Percentiles rank a stretch among this genome's conserved stretches.
Conservation (phyloP, 2,113 vertebrate species). For the Gavialis gangeticus region DNA sequence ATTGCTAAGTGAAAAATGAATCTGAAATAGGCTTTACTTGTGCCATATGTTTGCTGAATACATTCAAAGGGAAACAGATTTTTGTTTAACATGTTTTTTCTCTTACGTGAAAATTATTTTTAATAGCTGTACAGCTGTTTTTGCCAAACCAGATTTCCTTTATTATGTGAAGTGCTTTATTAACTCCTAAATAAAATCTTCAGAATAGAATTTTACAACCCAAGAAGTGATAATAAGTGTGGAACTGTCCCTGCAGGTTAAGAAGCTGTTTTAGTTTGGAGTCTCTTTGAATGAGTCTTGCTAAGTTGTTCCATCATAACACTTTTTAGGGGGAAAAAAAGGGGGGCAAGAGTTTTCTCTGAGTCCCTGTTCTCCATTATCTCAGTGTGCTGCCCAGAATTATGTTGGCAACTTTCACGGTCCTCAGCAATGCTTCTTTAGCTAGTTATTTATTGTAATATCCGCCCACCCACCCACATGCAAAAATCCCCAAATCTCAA, state of each 20-base stretch:
- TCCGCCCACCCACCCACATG: slow-evolving; percentile 57
- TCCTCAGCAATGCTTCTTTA: slow-evolving; percentile 5
- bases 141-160: slow-evolving; percentile 37
- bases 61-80: background rate
- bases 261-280: slow-evolving; percentile 20
- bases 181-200: background rate
- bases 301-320: slow-evolving; percentile 54
- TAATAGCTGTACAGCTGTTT: slow-evolving; percentile 27
- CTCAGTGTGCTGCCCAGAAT: slow-evolving; percentile 60
- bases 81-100: background rate
- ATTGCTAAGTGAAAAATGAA: background rate
- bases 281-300: background rate
- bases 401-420: slow-evolving; percentile 63
- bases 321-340: slow-evolving; percentile 42
- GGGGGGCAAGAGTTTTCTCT: slow-evolving; percentile 50
- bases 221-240: slow-evolving; percentile 1
- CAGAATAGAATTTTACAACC: slow-evolving; percentile 10
- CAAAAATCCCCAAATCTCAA: slow-evolving; percentile 56
- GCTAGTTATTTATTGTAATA: slow-evolving; percentile 74
- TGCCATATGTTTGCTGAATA: background rate
- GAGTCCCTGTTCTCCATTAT: slow-evolving; percentile 71
- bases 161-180: slow-evolving; percentile 49
- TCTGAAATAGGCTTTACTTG: background rate
- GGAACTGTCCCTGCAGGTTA: background rate
- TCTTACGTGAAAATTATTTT: background rate